Evolutionary conservation across 2,113 vertebrate species (phyloP), one percentile per base, ranked within the genome.

Genomic region (Pygathrix nemaeus): DNA sequence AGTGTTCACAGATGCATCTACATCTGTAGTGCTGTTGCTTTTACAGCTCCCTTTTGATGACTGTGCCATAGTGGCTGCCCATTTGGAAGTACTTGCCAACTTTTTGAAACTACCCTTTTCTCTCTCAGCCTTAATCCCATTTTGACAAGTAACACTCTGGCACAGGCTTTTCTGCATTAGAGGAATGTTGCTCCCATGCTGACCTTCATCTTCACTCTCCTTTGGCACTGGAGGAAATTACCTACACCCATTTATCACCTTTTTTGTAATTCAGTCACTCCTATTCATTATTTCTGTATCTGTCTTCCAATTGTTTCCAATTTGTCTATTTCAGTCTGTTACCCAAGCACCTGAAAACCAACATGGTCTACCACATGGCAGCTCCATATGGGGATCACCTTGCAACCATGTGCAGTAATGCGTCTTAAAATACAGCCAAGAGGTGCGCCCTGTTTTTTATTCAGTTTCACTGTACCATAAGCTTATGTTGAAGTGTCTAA

Each of bases 401-500:
- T 84, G 70, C 30, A 90, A n/a, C 85, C 94, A 90, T 9, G 8
- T 88, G 95, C 57, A 40, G 75, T 61, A 78, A 64, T 13, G 70
- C 4, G 7, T 88, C 90, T 96, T 45, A 80, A 96, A 66, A 92
- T 32, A 9, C 43, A 95, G 64, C 80, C 83, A 72, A 84, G 70
- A 92, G 92, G 84, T 21, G 6, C 14, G 52, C 50, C 18, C 48
- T 79, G 25, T 30, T 88, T 95, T 92, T 93, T 14, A 59, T 92
- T 86, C 32, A 7, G 3, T 52, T 88, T 80, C 48, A n/a, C 30
- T 72, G 38, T 13, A 75, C 55, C 10, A 14, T 70, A 82, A 93
- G 57, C 84, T 94, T 89, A 43, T 52, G 61, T 80, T 90, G 45
- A 79, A 86, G 73, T 82, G 55, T 94, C 72, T 90, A 86, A 70